Conservation (phyloP, 2,113 vertebrate species). For the Actinemys pallida region DNA sequence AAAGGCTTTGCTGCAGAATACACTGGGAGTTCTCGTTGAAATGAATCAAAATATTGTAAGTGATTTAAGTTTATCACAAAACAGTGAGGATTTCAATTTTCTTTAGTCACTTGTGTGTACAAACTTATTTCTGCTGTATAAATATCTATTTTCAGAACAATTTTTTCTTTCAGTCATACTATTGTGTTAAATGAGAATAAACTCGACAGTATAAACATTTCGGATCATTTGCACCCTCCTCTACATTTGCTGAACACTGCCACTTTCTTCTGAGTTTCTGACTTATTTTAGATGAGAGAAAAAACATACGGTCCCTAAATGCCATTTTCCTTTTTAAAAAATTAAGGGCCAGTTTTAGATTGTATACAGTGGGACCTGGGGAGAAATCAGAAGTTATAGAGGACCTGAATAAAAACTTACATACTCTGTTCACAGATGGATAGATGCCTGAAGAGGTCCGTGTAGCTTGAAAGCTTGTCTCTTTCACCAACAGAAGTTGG, state of each 20-base stretch:
- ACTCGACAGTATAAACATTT: neutral
- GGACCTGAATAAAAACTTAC: neutral
- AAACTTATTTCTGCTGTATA: fast-evolving
- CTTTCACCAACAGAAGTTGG: no score
- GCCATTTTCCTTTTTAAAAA: neutral
- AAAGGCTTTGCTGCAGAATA: fast-evolving
- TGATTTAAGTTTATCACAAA: neutral
- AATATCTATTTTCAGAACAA: neutral
- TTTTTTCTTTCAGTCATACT: neutral
- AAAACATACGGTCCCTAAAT: fast-evolving
- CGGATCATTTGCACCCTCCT: neutral
- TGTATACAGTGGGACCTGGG: neutral
- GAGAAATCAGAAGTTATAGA: neutral
- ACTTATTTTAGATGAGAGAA: neutral
- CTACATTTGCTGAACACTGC: neutral
- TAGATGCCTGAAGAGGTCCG: neutral
- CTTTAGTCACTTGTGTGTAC: neutral
- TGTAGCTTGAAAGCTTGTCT: no score
- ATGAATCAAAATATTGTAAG: neutral
- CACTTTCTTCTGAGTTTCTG: neutral
- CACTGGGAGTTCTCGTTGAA: fast-evolving
- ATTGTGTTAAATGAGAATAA: neutral
- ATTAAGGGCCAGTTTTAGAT: neutral
- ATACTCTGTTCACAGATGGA: neutral
- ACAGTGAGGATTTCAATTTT: neutral